Conservation (phyloP, 1,140 invertebrate genomes). For the Drosophila sucinea region DNA sequence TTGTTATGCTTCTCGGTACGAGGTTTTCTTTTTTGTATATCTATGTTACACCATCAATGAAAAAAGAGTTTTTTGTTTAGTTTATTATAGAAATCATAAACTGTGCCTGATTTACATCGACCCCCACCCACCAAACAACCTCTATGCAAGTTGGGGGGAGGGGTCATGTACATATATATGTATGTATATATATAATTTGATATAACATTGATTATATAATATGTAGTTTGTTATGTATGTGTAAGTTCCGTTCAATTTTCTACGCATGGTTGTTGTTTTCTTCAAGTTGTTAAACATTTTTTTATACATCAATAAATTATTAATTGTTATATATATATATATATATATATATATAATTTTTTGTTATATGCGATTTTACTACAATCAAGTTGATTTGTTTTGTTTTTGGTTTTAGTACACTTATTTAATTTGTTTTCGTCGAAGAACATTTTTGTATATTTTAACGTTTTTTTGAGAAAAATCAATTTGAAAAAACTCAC, state of each 20-base stretch:
- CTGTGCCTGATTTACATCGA: conserved; percentile 35
- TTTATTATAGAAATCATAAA: conserved; percentile 48
- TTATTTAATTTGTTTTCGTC: conserved; percentile 77
- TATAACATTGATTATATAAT: conserved; percentile 39
- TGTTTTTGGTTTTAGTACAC: conserved; percentile 65
- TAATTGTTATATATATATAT: conserved; percentile 39
- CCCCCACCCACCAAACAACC: conserved; percentile 9
- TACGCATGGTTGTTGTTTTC: conserved; percentile 77
- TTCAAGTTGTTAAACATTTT: conserved; percentile 33
- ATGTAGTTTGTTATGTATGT: conserved; percentile 12
- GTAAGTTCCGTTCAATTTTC: conserved; percentile 72
- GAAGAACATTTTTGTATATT: conserved; percentile 61
- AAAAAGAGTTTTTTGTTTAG: conserved; percentile 38
- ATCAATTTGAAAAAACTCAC: conserved; percentile 71
- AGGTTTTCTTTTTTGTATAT: conserved; percentile 63
- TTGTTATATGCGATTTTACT: conserved; percentile 50
- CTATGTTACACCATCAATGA: conserved; percentile 79
- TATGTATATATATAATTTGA: conserved; percentile 39
- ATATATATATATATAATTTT: neutral
- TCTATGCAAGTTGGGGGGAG: conserved; percentile 1
- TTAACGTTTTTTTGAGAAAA: conserved; percentile 62
- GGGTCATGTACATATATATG: conserved; percentile 30
- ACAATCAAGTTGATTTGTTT: conserved; percentile 52
- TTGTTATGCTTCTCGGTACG: conserved; percentile 10
- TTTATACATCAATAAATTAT: conserved; percentile 71